Base-by-base conservation (phyloP, 2,113 vertebrate species). In the Nesogale talazaci region DNA sequence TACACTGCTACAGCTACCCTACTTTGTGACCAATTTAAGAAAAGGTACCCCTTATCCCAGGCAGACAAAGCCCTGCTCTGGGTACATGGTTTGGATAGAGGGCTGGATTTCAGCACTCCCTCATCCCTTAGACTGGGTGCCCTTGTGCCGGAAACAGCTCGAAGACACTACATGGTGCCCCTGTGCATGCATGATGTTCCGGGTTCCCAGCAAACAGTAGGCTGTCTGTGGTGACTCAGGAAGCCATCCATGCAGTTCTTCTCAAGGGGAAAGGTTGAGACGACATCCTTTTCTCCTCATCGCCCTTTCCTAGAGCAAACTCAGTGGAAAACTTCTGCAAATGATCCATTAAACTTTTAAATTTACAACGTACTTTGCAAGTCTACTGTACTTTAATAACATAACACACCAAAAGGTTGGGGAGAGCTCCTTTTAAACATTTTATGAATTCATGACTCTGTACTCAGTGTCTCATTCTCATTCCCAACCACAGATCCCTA, bases 361-460 rank as follows among this genome's bases (percentile, higher is more conserved):
- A 95, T 95, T 97, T 97, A 96, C 77, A 94, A 69, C 29, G 1
- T 59, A 79, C 86, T 97, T 95, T 94, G 89, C 80, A 94, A 95
- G 83, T 90, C 94, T 95, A 95, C 93, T 90, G 74, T 95, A 92
- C 90, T 77, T 95, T 94, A 96, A 92, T 96, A 94, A 94, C 83
- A 88, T 74, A 94, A 90, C 93, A 95, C n/a, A 90, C 94, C 94
- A 94, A 92, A 95, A 93, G 88, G 67, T 93, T 94, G 86, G 72
- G 67, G 94, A 89, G 80, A 88, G 67, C 12, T 81, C 56, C 94
- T 94, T 90, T 94, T 81, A 94, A 96, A 84, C 77, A 76, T 90
- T 95, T 96, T 95, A 96, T 92, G 86, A 95, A 97, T 96, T 96
- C 96, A 95, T 88, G 67, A 81, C 86, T 96, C 95, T 90, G 77